Conservation (phyloP, 1,140 invertebrate genomes). For the Drosophila busckii region DNA sequence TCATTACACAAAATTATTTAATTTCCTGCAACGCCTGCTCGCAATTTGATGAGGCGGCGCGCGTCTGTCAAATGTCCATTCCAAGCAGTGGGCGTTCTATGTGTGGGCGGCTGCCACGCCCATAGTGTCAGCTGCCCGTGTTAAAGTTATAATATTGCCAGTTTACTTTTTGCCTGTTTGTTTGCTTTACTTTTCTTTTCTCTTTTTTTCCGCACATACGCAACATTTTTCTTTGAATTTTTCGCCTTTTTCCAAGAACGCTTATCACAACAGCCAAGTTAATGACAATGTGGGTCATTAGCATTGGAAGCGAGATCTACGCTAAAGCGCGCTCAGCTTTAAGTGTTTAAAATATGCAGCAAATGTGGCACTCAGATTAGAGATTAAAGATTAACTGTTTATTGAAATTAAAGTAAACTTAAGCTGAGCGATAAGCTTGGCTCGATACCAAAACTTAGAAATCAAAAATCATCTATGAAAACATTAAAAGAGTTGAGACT, state of each 20-base stretch:
- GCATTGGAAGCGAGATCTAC: slow-evolving; percentile 37
- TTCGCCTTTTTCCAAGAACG: slow-evolving; percentile 36
- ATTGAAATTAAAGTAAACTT: too few relatives aligned
- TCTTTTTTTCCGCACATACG: background rate
- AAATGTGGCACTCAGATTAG: slow-evolving; percentile 2
- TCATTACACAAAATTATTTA: slow-evolving; percentile 71
- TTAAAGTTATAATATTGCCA: slow-evolving; percentile 48
- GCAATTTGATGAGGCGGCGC: slow-evolving; percentile 68
- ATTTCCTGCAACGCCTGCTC: slow-evolving; percentile 63
- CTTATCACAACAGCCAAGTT: slow-evolving; percentile 62
- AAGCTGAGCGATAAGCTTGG: too few relatives aligned
- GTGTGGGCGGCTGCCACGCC: background rate
- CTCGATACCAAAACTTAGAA: too few relatives aligned
- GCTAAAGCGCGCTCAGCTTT: background rate
- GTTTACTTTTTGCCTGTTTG: background rate
- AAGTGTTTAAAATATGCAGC: slow-evolving; percentile 4
- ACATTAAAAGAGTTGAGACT: too few relatives aligned
- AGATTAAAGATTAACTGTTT: too few relatives aligned
- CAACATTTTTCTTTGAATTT: slow-evolving; percentile 1
- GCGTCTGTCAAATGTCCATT: slow-evolving; percentile 45
- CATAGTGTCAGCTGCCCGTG: slow-evolving; percentile 37
- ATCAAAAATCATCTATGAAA: too few relatives aligned
- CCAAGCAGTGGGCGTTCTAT: background rate
- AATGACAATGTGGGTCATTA: slow-evolving; percentile 70
- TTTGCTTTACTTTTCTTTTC: background rate